phyloP scores from a whole-genome alignment of 1,140 invertebrate genomes.

The Caenorhabditis latens region DNA sequence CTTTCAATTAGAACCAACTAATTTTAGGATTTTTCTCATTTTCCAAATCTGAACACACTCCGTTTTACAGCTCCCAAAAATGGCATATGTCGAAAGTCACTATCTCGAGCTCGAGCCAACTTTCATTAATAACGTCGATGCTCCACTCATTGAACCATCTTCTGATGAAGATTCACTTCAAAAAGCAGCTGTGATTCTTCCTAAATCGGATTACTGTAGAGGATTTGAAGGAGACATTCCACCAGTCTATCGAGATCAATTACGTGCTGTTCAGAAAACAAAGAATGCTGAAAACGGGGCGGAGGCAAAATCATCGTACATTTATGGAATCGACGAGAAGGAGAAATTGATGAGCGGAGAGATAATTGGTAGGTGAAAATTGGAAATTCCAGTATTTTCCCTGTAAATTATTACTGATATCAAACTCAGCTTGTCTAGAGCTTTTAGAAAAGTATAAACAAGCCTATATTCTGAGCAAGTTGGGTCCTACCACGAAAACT shows the following conservation, averaged over 20 bases:
- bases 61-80: no score
- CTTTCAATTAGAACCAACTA: no score
- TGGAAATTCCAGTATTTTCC: no score
- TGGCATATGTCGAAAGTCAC: no score
- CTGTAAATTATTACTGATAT: no score
- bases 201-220: slow-evolving; percentile 27
- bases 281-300: slow-evolving; percentile 15
- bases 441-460: no score
- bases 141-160: not conserved
- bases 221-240: slow-evolving; percentile 10
- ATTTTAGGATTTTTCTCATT: no score
- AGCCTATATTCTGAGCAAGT: no score
- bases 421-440: no score
- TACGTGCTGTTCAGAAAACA: not conserved
- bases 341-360: not conserved
- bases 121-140: not conserved
- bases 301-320: not conserved
- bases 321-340: not conserved
- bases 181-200: no score
- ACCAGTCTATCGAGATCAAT: slow-evolving; percentile 17
- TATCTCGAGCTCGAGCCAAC: not conserved
- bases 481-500: not conserved
- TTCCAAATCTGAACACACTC: no score
- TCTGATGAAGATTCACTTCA: no score
- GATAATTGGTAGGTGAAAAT: not conserved